Evolutionary conservation across 2,797 vertebrate species (phyloP).

Genomic region (Podarcis lilfordi): DNA sequence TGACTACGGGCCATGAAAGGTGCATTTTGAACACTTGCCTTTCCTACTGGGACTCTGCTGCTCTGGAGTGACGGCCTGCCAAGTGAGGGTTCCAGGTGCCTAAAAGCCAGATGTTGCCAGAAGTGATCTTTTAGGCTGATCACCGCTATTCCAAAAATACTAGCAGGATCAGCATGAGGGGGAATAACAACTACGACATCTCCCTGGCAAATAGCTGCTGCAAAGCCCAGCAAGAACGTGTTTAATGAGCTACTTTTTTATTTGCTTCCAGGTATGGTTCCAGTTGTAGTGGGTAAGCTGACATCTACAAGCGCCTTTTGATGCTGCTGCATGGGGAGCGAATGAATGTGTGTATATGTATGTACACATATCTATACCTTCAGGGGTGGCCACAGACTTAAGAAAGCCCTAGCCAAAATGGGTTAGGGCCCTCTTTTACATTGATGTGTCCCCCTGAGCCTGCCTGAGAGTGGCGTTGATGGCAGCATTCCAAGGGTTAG

Average conservation of each 20-base stretch:
- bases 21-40: background rate
- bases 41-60: background rate
- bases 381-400: too few relatives aligned
- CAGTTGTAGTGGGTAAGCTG: background rate
- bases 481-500: too few relatives aligned
- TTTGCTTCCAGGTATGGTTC: background rate
- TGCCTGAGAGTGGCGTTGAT: too few relatives aligned
- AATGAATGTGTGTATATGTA: background rate
- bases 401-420: too few relatives aligned
- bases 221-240: background rate
- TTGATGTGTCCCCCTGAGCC: too few relatives aligned
- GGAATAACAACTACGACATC: background rate
- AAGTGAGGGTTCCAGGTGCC: background rate
- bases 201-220: background rate
- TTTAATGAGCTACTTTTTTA: background rate
- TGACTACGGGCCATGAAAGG: background rate
- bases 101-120: background rate
- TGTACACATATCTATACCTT: background rate
- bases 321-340: too few relatives aligned
- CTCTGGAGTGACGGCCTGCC: background rate
- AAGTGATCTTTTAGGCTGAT: background rate
- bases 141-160: background rate
- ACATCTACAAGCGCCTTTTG: background rate
- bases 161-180: background rate
- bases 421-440: too few relatives aligned